A percentile compares a stretch with the other conserved stretches of the same genome.
Conservation (phyloP, 1,140 invertebrate genomes). For the Galleria mellonella region DNA sequence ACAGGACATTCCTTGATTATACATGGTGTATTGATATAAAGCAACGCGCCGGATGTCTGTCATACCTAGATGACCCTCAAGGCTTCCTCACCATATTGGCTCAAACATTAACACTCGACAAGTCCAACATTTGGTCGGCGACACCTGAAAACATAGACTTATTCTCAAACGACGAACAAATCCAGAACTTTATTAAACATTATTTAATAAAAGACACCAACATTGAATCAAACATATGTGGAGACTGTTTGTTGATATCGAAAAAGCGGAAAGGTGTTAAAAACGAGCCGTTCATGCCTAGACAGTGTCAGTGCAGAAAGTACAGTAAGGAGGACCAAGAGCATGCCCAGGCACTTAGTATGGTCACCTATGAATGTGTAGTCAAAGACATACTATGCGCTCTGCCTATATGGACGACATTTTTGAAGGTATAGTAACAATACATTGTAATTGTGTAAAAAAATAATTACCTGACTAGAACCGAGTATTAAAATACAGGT, state of each 20-base stretch:
- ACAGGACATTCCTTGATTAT: conserved; percentile 79
- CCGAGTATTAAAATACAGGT: no score
- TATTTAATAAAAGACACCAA: conserved; percentile 70
- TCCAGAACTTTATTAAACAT: conserved; percentile 79
- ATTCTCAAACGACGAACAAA: conserved; percentile 80
- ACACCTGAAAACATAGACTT: conserved; percentile 77
- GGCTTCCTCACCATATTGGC: conserved; percentile 89
- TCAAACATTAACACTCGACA: conserved; percentile 87
- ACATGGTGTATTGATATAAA: conserved; percentile 88
- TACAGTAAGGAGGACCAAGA: conserved; percentile 46
- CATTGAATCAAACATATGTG: conserved; percentile 24
- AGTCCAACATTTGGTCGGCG: conserved; percentile 81
- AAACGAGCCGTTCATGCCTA: conserved; percentile 21
- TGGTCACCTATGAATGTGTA: conserved; percentile 89
- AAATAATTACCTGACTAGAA: no score
- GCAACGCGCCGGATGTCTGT: conserved; percentile 91
- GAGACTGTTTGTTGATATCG: conserved; percentile 33
- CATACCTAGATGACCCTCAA: conserved; percentile 91
- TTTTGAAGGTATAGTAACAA: conserved; percentile 76
- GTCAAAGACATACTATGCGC: conserved; percentile 89
- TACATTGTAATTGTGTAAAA: no score
- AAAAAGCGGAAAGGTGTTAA: conserved; percentile 28
- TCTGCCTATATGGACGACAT: conserved; percentile 82
- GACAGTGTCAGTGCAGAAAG: conserved; percentile 30
- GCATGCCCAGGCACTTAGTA: conserved; percentile 81